Evolutionary conservation across 2,113 vertebrate species (phyloP).

Genomic region (Pagrus major): DNA sequence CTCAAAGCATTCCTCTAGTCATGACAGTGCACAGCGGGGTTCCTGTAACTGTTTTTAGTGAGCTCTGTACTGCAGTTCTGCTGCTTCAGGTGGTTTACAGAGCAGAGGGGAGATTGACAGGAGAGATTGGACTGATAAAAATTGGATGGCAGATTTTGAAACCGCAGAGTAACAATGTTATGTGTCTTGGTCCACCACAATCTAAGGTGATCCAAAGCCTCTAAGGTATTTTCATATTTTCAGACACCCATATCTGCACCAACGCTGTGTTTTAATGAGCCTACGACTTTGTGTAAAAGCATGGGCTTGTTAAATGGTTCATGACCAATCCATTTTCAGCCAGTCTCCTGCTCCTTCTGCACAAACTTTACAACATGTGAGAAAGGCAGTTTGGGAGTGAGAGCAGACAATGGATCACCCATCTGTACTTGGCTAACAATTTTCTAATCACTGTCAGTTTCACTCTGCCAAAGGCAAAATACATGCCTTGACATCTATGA

Average conservation of each 20-base stretch:
- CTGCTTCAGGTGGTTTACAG: slow-evolving; percentile 35
- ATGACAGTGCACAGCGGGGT: slow-evolving; percentile 20
- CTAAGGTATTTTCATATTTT: slow-evolving; percentile 34
- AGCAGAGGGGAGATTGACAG: slow-evolving; percentile 20
- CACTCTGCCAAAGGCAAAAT: slow-evolving; percentile 63
- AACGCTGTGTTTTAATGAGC: slow-evolving; percentile 24
- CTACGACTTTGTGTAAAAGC: slow-evolving; percentile 21
- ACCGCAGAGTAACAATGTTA: slow-evolving; percentile 13
- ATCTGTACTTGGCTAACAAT: slow-evolving; percentile 62
- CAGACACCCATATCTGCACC: slow-evolving; percentile 7
- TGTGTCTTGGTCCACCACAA: slow-evolving; percentile 1
- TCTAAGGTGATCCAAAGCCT: background rate
- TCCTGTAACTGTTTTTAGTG: slow-evolving; percentile 33
- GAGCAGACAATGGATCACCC: slow-evolving; percentile 51
- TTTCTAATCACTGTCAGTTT: slow-evolving; percentile 58
- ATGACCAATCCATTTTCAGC: background rate
- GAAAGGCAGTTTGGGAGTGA: slow-evolving; percentile 18
- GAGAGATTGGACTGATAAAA: slow-evolving; percentile 31
- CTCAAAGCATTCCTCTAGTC: slow-evolving; percentile 37
- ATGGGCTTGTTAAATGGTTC: slow-evolving; percentile 23
- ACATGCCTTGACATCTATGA: slow-evolving; percentile 51
- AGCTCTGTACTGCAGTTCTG: slow-evolving; percentile 27
- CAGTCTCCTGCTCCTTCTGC: slow-evolving; percentile 11
- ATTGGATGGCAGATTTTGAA: slow-evolving; percentile 17
- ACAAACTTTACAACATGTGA: slow-evolving; percentile 43